Base-by-base conservation (phyloP, 2,113 vertebrate species). In the Globicephala melas region DNA sequence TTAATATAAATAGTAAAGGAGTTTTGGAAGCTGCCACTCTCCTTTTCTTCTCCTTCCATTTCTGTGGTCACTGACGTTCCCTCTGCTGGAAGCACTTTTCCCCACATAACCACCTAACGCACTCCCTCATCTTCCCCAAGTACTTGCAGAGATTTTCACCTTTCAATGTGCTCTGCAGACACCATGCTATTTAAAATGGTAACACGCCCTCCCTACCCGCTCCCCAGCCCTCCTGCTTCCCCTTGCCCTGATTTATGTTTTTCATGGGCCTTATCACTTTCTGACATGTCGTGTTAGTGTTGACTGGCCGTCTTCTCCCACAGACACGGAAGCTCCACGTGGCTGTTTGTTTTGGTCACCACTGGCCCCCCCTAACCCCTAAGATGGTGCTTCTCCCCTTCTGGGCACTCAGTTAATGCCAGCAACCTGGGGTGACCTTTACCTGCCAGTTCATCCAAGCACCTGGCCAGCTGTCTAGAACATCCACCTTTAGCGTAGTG, bases 221-320 rank as follows among this genome's bases (percentile, higher is more conserved):
- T 3, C 28, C 47, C 3, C 9, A 8, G 33, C 0, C 13, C 7
- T 4, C 3, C 38, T 10, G n/a, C 4, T 13, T 36, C 44, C 63
- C 33, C 41, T 12, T 1, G 13, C 74, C 21, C 4, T 8, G 60
- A 18, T 33, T 0, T 21, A 0, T 0, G 2, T 3, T 21, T 53
- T 23, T 63, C 38, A 13, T 8, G 41, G 10, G 21, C 38, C 50
- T 23, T 3, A 1, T 82, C 53, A 0, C 74, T 28, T 11, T 8
- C 73, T 21, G 31, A n/a, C 31, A 33, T 77, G 47, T 77, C 18
- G 3, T 77, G 47, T 53, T n/a, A 33, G 1, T 44, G 4, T 0
- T 1, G 13, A 2, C 1, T 3, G 33, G 21, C n/a, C 1, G 0
- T 5, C 81, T n/a, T 65, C 60, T 5, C 6, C 2, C 23, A 2